Percentiles rank a stretch among this genome's conserved stretches.
These are phyloP conservation scores for Calameuta pallipes DNA, from an alignment of 2,888 invertebrate species.

Conservation along the genomic window DNA sequence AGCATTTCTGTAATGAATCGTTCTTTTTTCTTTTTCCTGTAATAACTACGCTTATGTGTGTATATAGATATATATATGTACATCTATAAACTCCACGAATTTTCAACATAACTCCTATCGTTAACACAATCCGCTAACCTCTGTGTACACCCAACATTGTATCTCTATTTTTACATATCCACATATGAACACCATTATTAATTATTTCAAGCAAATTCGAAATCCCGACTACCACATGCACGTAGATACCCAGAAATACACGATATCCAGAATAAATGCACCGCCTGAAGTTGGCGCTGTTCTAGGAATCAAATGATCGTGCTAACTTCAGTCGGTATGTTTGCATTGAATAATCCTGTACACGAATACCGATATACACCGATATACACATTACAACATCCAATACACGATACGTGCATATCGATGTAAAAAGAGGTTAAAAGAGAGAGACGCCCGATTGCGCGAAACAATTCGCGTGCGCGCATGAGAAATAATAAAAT, in stretches of 20 bases:
- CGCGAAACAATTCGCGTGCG: background rate
- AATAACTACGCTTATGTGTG: background rate
- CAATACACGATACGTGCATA: background rate
- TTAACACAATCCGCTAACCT: background rate
- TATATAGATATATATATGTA: background rate
- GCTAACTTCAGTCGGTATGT: background rate
- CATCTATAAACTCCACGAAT: background rate
- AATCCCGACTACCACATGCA: background rate
- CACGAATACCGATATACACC: background rate
- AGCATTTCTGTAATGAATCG: background rate
- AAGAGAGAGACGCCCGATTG: background rate
- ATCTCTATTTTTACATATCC: background rate
- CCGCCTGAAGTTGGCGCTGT: background rate
- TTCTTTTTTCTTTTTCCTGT: background rate
- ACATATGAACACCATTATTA: background rate
- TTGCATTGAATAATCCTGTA: background rate
- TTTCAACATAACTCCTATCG: background rate
- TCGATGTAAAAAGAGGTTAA: background rate
- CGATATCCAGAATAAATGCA: background rate
- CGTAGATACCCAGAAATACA: background rate
- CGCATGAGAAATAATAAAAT: background rate
- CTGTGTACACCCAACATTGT: background rate
- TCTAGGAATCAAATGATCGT: background rate
- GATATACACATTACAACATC: too few species aligned
- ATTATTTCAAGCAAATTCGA: background rate